Evolutionary conservation across 92 coral and sea anemone genomes (phyloP).

Genomic region (Phenganax stokvisi): DNA sequence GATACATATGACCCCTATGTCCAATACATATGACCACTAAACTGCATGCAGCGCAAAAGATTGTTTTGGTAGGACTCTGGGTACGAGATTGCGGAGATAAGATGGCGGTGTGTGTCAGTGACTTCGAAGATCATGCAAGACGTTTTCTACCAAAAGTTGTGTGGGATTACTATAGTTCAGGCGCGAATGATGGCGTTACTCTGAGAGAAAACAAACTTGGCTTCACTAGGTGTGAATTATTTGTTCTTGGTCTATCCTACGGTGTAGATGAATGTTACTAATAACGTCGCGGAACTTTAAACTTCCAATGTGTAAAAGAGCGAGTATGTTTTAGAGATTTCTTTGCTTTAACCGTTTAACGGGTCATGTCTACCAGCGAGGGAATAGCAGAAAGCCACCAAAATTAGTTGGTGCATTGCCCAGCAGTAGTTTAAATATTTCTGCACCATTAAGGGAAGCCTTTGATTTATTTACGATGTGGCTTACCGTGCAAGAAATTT

Average conservation of each 20-base stretch:
- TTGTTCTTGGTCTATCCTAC: neutral
- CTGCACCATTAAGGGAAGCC: neutral
- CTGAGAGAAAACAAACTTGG: conserved; percentile 21
- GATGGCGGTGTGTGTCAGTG: conserved; percentile 16
- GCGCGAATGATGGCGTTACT: conserved; percentile 24
- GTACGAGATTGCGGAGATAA: no score
- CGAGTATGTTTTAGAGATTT: no score
- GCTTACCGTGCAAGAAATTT: neutral
- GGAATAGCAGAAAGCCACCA: no score
- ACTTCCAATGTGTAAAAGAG: no score
- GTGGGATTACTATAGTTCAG: conserved; percentile 20
- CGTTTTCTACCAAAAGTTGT: conserved; percentile 16
- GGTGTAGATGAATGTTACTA: neutral
- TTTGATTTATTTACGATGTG: neutral
- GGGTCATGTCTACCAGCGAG: no score
- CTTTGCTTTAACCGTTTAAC: no score
- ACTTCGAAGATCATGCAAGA: conserved; percentile 32
- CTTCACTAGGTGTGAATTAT: conserved; percentile 7
- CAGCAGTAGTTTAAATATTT: neutral
- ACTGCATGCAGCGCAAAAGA: no score
- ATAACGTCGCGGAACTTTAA: no score
- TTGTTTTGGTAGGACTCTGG: no score
- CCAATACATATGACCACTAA: no score
- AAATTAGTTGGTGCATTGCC: no score
- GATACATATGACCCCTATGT: no score